A percentile compares a stretch with the other conserved stretches of the same genome.
Conservation (phyloP, 2,888 invertebrate species). For the Lordiphosa fenestrarum region DNA sequence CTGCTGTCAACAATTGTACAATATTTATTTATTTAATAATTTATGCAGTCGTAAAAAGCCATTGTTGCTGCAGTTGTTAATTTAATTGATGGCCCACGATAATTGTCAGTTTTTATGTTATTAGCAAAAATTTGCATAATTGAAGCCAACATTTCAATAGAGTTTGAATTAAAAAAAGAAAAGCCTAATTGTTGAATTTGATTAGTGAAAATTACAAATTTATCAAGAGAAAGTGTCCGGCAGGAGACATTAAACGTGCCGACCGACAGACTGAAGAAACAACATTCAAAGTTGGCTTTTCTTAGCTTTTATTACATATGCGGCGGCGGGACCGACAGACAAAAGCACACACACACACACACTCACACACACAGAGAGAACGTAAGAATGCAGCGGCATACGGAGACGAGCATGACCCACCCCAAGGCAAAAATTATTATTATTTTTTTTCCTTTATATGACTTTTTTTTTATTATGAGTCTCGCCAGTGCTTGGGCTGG, state of each 20-base stretch:
- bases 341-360: slow-evolving; percentile 15
- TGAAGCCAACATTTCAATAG: slow-evolving; percentile 20
- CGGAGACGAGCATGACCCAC: slow-evolving; percentile 65
- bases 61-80: slow-evolving; percentile 43
- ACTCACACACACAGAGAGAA: slow-evolving; percentile 8
- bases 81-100: slow-evolving; percentile 40
- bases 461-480: slow-evolving; percentile 43
- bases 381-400: slow-evolving; percentile 47
- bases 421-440: slow-evolving; percentile 77
- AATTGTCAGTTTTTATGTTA: slow-evolving; percentile 25
- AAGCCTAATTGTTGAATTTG: slow-evolving; percentile 22
- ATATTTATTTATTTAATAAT: slow-evolving; percentile 50
- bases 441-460: slow-evolving; percentile 47
- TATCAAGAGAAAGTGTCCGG: slow-evolving; percentile 28
- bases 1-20: too few species aligned
- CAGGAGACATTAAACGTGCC: slow-evolving; percentile 53
- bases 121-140: slow-evolving; percentile 38
- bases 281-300: slow-evolving; percentile 15
- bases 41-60: slow-evolving; percentile 48
- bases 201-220: slow-evolving; percentile 2
- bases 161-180: slow-evolving; percentile 15
- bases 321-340: slow-evolving; percentile 17
- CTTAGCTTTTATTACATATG: slow-evolving; percentile 18
- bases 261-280: slow-evolving; percentile 11
- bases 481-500: slow-evolving; percentile 29